Conservation (phyloP, 2,113 vertebrate genomes). For the Esox niger region DNA sequence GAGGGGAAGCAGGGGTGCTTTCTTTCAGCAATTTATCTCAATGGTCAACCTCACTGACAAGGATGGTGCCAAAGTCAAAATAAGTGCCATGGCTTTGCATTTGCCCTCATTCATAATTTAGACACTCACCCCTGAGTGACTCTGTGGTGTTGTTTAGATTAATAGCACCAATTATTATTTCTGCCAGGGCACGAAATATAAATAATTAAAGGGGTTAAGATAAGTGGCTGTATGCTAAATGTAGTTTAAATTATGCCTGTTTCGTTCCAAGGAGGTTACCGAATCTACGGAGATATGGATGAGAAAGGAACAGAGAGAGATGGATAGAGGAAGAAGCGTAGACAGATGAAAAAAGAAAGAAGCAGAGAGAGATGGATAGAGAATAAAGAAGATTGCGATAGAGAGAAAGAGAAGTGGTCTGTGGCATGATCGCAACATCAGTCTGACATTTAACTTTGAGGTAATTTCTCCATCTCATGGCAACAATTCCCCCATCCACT, state of each 20-base stretch:
- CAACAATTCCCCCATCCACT: conserved; percentile 31
- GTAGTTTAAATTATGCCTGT: conserved; percentile 58
- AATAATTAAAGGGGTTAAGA: conserved; percentile 55
- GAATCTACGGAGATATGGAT: conserved; percentile 35
- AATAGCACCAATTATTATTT: conserved; percentile 71
- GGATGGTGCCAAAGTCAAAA: conserved; percentile 55
- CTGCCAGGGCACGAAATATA: conserved; percentile 49
- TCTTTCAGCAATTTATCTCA: conserved; percentile 27
- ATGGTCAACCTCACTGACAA: conserved; percentile 34
- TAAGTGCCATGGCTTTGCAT: conserved; percentile 62
- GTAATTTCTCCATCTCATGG: conserved; percentile 49
- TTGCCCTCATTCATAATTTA: conserved; percentile 75
- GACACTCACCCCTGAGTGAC: conserved; percentile 51
- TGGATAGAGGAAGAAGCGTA: too few relatives aligned
- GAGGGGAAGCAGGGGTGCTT: conserved; percentile 39
- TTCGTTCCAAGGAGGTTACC: conserved; percentile 49
- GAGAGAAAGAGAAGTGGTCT: conserved; percentile 18
- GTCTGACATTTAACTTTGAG: conserved; percentile 53
- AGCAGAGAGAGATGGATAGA: conserved; percentile 1
- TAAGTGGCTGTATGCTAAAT: conserved; percentile 61
- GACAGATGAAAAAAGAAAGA: too few relatives aligned
- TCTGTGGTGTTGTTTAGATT: conserved; percentile 68
- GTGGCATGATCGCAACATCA: conserved; percentile 1
- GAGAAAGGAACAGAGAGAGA: conserved; percentile 1
- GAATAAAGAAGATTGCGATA: conserved; percentile 12